These are phyloP conservation scores for Sphaerophoria rueppellii DNA, from an alignment of 2,888 invertebrate genomes.

Conservation along the genomic window DNA sequence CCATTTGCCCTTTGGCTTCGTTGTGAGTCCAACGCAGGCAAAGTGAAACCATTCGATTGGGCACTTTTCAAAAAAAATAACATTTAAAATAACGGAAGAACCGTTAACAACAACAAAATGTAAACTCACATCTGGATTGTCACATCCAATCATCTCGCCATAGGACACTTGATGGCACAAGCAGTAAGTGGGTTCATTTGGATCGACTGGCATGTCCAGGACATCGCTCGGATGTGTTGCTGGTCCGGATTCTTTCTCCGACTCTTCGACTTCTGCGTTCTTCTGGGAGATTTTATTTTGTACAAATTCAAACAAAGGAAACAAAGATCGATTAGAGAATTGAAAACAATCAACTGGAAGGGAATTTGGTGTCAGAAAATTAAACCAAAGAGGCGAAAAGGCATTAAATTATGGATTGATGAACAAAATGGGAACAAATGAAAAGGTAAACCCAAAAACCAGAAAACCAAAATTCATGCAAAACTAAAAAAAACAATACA, in stretches of 20 bases:
- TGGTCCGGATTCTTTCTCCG: constrained; percentile 83
- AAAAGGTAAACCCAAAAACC: constrained; percentile 18
- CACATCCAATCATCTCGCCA: constrained; percentile 97
- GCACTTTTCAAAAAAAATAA: constrained; percentile 81
- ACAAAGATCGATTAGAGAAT: constrained; percentile 19
- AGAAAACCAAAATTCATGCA: constrained; percentile 23
- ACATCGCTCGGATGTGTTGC: constrained; percentile 93
- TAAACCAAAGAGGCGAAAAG: constrained; percentile 20
- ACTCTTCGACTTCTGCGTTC: constrained; percentile 82
- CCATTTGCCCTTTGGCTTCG: constrained; percentile 96
- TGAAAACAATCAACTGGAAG: constrained; percentile 28
- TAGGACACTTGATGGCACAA: constrained; percentile 98
- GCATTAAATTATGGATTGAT: constrained; percentile 40
- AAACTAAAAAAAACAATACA: constrained; percentile 3
- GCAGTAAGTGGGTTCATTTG: constrained; percentile 99
- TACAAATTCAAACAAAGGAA: background rate
- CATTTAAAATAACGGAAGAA: background rate
- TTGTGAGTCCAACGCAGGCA: constrained; percentile 92
- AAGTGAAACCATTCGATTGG: constrained; percentile 97
- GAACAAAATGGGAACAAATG: constrained; percentile 54
- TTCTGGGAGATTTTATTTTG: constrained; percentile 76
- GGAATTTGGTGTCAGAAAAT: constrained; percentile 44
- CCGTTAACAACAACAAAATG: background rate
- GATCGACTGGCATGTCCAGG: constrained; percentile 95
- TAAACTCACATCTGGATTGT: constrained; percentile 87